Percentiles rank a stretch among this genome's conserved stretches.
These are phyloP conservation scores for Kryptolebias ocellatus DNA, from an alignment of 2,797 vertebrate species.

Conservation along the genomic window DNA sequence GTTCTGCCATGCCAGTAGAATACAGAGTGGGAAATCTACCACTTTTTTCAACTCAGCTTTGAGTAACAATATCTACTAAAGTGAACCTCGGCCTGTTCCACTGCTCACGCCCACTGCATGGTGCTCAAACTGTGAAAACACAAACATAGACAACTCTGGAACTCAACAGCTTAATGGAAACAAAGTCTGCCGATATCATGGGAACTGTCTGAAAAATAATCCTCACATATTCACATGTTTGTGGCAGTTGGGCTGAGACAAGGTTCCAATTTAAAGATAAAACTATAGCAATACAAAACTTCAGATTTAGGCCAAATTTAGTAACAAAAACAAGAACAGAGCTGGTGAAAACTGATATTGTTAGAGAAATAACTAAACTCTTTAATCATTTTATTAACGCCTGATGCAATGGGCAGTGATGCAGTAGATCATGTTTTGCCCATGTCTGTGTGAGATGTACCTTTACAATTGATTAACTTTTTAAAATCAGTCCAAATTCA, in stretches of 20 bases:
- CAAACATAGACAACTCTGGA: slow-evolving; percentile 5
- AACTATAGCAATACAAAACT: neutral
- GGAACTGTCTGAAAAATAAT: slow-evolving; percentile 3
- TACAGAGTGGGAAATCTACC: slow-evolving; percentile 71
- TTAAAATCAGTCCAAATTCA: no score
- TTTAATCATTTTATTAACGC: no score
- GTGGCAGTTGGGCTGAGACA: neutral
- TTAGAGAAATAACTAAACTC: no score
- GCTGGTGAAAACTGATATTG: neutral
- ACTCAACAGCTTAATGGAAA: slow-evolving; percentile 14
- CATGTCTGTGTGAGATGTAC: no score
- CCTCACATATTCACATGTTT: neutral
- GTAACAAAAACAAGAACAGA: neutral
- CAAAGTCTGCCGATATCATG: neutral
- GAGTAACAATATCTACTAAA: slow-evolving; percentile 38
- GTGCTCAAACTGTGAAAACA: slow-evolving; percentile 12
- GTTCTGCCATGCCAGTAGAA: slow-evolving; percentile 56
- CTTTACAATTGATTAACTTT: no score
- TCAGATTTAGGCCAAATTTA: neutral
- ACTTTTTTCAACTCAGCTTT: slow-evolving; percentile 60
- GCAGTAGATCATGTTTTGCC: no score
- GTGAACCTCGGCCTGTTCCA: slow-evolving; percentile 21
- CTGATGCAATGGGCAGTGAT: no score
- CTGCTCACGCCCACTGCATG: slow-evolving; percentile 19
- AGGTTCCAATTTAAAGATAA: neutral